Base-by-base conservation (phyloP, 2,888 invertebrate genomes). In the Schrankia costaestrigalis region DNA sequence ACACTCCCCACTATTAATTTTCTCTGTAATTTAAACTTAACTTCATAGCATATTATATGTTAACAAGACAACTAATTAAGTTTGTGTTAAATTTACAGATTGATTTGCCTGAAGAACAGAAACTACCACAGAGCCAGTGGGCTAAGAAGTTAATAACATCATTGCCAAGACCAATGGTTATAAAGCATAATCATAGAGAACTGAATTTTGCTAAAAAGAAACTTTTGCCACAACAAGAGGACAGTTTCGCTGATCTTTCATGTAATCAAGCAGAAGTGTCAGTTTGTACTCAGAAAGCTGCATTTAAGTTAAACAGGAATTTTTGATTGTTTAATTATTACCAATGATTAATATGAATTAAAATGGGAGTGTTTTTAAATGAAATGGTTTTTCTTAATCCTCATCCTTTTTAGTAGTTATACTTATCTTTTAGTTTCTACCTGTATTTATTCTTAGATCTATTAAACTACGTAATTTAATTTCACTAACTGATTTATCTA, bases 251-350 rank as follows among this genome's bases (percentile, higher is more conserved):
- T 19, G 64, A 78, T 33, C 60, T 81, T 0, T 56, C 82, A 10
- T 63, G 70, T 17, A 63, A 68, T 18, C 82, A 82, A 48, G 82
- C 83, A 31, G 81, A 83, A 45, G 45, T 83, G 1, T 83, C 82
- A 25, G 61, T 81, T 26, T 81, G 77, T 37, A 79, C 68, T n/a
- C 61, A 75, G 43, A 77, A 78, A 46, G 56, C 70, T 38, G 79
- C 79, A 32, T 66, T 68, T 38, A 65, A 67, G 35, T 31, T 41
- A 15, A 63, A 64, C 31, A 56, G 58, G 28, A 43, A 42, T 31
- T 1, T 29, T 27, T 50, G 14, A 49, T 12, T 11, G 5, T 3
- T 7, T 18, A 17, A 30, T 22, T 11, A 19, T 31, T 18, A 24
- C 13, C 17, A 26, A 26, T 26, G 18, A 28, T 26, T 15, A 34